Base-by-base conservation (phyloP, 2,113 vertebrate species). In the Melanerpes formicivorus region DNA sequence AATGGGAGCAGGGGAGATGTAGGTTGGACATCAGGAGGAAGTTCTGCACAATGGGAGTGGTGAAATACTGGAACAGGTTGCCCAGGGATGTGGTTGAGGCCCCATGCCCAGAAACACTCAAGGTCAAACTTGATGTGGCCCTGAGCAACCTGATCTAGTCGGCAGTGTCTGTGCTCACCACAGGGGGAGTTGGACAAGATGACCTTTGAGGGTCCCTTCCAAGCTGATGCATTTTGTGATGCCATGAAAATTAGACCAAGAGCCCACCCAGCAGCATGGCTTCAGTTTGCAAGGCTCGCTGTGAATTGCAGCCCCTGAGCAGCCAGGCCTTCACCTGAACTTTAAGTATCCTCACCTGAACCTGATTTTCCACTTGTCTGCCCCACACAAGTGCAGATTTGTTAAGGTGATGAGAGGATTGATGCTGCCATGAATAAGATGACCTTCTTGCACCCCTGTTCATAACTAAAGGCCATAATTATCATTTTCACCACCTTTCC, bases 271-370 rank as follows among this genome's bases (percentile, higher is more conserved):
- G 1, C 23, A 82, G 37, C 32, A 44, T 10, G 17, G 23, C 7
- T 0, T 1, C 0, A 6, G 42, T 12, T 25, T 50, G n/a, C 7
- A 25, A 15, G 4, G 7, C 32, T 63, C 3, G 0, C 46, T 19
- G 26, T 1, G 18, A 58, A 27, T 2, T 58, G 21, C 40, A 14
- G 3, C 34, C 9, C 10, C 56, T 14, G 17, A 90, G 52, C 64
- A 29, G 25, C 16, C 55, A 92, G 23, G 21, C 29, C 27, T 11
- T 1, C 5, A 87, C 55, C 55, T 56, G n/a, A 23, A 30, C 27
- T 27, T 2, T 14, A 44, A 69, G 9, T 15, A 70, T 40, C 80
- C 52, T 11, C 76, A 46, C 56, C 18, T 58, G 4, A 75, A 50
- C 44, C 58, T 5, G 0, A 14, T 44, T 40, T 8, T 34, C 32